Base-by-base conservation (phyloP, 2,113 vertebrate species). In the Megatriorchis doriae region DNA sequence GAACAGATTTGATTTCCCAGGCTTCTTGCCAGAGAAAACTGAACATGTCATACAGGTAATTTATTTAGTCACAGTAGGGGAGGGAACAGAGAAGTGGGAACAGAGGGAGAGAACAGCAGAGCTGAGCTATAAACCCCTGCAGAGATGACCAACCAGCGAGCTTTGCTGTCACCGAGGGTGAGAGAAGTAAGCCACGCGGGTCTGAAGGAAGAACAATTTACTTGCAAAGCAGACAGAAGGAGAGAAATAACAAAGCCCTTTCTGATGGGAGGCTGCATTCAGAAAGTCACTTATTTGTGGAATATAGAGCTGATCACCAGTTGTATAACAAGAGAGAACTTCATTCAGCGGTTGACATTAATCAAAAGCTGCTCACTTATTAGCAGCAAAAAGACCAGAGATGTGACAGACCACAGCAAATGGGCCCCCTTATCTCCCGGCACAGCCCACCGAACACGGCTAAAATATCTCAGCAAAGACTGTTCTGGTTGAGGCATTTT, bases 41-140 rank as follows among this genome's bases (percentile, higher is more conserved):
- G 90, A 97, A 95, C 93, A 92, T 96, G 90, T 97, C 96, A 97
- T 81, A 95, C 94, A 97, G 94, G 96, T 98, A 97, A 97, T 97
- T 97, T 95, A 97, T 96, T 97, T 97, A 95, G 95, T 95, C 94
- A 96, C 94, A 94, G 86, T 66, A 97, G 97, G 95, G 88, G 82
- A 95, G 78, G 86, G 87, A 96, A 94, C 82, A 94, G 81, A 86
- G 68, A 94, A 87, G 61, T 63, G 72, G 78, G 83, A 96, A 96
- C 86, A 97, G 74, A 97, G 93, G 65, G 72, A 94, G 31, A 78
- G 72, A 91, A 83, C 27, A 93, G 86, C 66, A 56, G 68, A 90
- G 81, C 88, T 47, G 71, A 91, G 90, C 90, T 86, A 78, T 16
- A 78, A 92, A 86, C 87, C 81, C 90, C 93, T 78, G 86, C 71